Base-by-base conservation (phyloP, 2,888 invertebrate genomes). In the Ctenicera cuprea region DNA sequence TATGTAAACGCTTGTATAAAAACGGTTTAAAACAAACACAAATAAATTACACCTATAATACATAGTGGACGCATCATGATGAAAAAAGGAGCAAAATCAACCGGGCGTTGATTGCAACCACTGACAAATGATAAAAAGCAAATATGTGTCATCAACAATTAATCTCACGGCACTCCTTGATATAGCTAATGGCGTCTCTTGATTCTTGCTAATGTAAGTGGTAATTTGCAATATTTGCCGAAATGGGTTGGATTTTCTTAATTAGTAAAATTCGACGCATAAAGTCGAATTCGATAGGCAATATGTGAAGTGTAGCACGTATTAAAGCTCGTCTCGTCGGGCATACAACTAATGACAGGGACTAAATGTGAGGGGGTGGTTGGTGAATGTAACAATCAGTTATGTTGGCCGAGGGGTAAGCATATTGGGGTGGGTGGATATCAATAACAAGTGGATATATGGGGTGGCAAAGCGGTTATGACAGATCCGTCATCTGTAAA, bases 371-470 rank as follows among this genome's bases (percentile, higher is more conserved):
- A 68, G 76, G 71, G 76, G 65, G 73, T 57, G 69, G 57, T 50
- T 26, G 54, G 41, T 18, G 69, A 69, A 66, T 73, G 73, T 63
- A 73, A 64, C 68, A 68, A 73, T 73, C 68, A 63, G 68, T 73
- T 68, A 73, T 68, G 68, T 63, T 68, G 48, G 63, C 41, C 59
- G 64, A 45, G 38, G 64, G 66, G 63, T 54, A 64, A 62, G 45
- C 45, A 33, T 63, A 57, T 64, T 68, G 68, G 79, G 63, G 74
- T 74, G 68, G 71, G 70, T 43, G 65, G 66, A 78, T 83, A 83
- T 82, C 83, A 83, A 82, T 82, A 83, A 83, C 82, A 80, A 81
- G 79, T 80, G 80, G 80, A 81, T 76, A 65, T 80, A 78, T 79
- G 78, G 82, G 83, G 81, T 78, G 82, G 80, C 78, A 80, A 80